Base-by-base conservation (phyloP, 2,888 invertebrate genomes). In the Tuta absoluta region DNA sequence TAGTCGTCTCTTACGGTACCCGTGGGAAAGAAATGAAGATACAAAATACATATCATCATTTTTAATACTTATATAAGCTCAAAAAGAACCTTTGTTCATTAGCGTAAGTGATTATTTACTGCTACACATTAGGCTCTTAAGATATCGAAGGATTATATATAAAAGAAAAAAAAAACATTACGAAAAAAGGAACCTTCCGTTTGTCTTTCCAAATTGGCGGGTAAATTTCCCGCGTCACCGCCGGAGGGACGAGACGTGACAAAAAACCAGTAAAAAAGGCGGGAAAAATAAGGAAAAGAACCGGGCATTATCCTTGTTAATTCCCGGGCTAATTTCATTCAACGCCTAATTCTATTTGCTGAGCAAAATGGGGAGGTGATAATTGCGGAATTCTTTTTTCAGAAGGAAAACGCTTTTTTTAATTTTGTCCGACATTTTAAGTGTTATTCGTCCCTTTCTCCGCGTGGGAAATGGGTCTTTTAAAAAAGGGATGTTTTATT, bases 251-350 rank as follows among this genome's bases (percentile, higher is more conserved):
- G 79, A 76, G 79, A 75, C 77, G 33, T 53, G 72, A 75, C 73
- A 75, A 74, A 85, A 86, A 84, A 85, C 73, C 73, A 76, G 75
- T 75, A 68, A 73, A 81, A 84, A 83, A 81, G 78, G 75, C 77
- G 80, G 76, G 71, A 81, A 84, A 88, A 86, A 87, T 85, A 81
- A 78, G 71, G 80, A 79, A 81, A 78, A 75, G 79, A 83, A 82
- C 79, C 82, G 79, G 80, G 86, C 82, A 91, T 91, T 91, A 91
- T 91, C 90, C 91, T 85, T 89, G 91, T 89, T 91, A 91, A 91
- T 91, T 85, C 90, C 90, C 81, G 77, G 85, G 85, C 82, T 90
- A 91, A 91, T 91, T 89, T 88, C 90, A 91, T 91, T 91, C 87
- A 33, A 75, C 87, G 86, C 88, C 84, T 91, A 91, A 91, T 91